Percentiles rank a stretch among this genome's conserved stretches.
Conservation (phyloP, 2,797 vertebrate species). For the Argyrosomus regius region DNA sequence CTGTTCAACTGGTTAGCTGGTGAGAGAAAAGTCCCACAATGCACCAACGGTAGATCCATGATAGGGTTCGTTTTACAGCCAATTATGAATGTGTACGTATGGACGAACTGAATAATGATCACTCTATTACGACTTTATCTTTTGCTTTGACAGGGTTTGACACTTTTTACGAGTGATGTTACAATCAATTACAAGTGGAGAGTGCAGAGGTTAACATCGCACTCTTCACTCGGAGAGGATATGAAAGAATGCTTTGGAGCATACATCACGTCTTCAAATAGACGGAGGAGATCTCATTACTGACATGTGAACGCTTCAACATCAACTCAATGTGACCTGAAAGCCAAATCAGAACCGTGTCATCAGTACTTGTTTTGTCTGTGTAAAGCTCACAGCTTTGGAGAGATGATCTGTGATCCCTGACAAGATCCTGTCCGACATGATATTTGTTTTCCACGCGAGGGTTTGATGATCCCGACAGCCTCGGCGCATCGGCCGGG, state of each 20-base stretch:
- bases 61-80: neutral
- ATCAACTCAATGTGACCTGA: conserved; percentile 9
- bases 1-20: neutral
- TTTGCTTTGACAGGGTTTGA: too few relatives aligned
- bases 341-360: conserved; percentile 18
- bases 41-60: neutral
- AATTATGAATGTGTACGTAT: neutral
- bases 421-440: conserved; percentile 53
- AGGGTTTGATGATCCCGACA: conserved; percentile 57
- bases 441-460: conserved; percentile 44
- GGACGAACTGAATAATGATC: neutral
- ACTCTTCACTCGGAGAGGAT: neutral
- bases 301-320: neutral
- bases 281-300: neutral
- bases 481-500: neutral
- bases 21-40: conserved; percentile 1
- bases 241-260: neutral
- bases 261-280: conserved; percentile 4
- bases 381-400: conserved; percentile 24
- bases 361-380: neutral
- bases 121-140: neutral
- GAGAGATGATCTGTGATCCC: conserved; percentile 46
- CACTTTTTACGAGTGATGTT: neutral
- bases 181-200: neutral
- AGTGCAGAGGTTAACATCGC: conserved; percentile 17